Evolutionary conservation across 2,113 vertebrate genomes (phyloP).

Genomic region (Columba janthina): DNA sequence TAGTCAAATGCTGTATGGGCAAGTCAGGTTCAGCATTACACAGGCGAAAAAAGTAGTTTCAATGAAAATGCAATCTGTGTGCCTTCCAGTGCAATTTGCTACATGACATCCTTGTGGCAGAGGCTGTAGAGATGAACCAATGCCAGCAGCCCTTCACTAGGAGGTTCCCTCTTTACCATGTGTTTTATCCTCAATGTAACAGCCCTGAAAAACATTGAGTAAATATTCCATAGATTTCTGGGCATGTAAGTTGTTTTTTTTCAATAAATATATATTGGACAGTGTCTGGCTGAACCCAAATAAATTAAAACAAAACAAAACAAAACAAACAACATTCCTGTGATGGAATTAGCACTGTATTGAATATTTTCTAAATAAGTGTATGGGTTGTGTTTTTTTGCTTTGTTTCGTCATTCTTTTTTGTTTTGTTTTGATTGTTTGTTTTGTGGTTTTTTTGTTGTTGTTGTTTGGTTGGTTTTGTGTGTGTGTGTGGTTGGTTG

Average conservation of each 20-base stretch:
- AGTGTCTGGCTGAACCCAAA: background rate
- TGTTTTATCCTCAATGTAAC: background rate
- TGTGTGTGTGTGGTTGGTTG: no score
- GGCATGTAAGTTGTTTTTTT: background rate
- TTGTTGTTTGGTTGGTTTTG: no score
- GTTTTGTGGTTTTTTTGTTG: no score
- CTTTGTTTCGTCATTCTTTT: background rate
- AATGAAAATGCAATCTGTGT: background rate
- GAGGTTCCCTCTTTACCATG: background rate
- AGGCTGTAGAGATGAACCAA: background rate
- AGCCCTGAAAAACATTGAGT: background rate
- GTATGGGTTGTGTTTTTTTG: background rate
- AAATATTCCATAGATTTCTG: background rate
- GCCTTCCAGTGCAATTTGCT: background rate
- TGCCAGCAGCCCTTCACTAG: background rate
- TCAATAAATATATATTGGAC: background rate
- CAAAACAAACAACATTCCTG: background rate
- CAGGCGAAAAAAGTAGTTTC: background rate
- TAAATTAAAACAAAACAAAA: background rate
- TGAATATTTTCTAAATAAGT: background rate
- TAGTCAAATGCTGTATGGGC: background rate
- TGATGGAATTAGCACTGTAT: background rate
- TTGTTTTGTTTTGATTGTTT: no score
- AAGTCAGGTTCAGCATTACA: background rate
- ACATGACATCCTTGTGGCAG: background rate